These are phyloP conservation scores for Axea sp. DNA, from an alignment of 2,888 invertebrate species.

Conservation along the genomic window DNA sequence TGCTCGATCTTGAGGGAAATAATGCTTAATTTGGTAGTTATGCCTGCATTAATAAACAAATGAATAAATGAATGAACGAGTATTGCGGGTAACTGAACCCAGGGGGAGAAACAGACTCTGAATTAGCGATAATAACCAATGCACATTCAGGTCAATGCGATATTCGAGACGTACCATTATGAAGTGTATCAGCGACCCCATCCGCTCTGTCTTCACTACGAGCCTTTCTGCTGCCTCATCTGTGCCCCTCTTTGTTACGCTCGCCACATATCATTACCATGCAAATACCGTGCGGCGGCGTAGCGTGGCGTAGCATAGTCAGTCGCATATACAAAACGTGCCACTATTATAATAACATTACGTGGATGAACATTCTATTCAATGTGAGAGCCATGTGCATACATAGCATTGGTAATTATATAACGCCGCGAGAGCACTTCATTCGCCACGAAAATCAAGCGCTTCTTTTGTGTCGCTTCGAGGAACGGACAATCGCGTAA, in stretches of 20 bases:
- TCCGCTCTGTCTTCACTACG: constrained; percentile 49
- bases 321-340: constrained; percentile 76
- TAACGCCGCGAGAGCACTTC: constrained; percentile 65
- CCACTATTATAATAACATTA: constrained; percentile 78
- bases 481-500: constrained; percentile 31
- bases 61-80: constrained; percentile 58
- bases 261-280: constrained; percentile 76
- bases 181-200: constrained; percentile 67
- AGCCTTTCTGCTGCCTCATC: constrained; percentile 57
- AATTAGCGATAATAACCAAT: constrained; percentile 74
- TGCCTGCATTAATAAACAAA: constrained; percentile 63
- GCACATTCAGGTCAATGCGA: constrained; percentile 61
- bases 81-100: constrained; percentile 6
- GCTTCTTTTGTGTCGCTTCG: constrained; percentile 31
- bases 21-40: too few relatives aligned
- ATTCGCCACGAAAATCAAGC: constrained; percentile 49
- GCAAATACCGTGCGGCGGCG: constrained; percentile 72
- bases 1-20: too few relatives aligned
- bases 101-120: constrained; percentile 61
- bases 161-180: constrained; percentile 71
- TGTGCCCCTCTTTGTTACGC: constrained; percentile 58
- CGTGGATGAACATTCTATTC: constrained; percentile 77
- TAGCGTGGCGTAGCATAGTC: constrained; percentile 64
- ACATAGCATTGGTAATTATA: constrained; percentile 76
- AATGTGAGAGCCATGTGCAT: constrained; percentile 70